Base-by-base conservation (phyloP, 2,888 invertebrate genomes). In the Morpho helenor region DNA sequence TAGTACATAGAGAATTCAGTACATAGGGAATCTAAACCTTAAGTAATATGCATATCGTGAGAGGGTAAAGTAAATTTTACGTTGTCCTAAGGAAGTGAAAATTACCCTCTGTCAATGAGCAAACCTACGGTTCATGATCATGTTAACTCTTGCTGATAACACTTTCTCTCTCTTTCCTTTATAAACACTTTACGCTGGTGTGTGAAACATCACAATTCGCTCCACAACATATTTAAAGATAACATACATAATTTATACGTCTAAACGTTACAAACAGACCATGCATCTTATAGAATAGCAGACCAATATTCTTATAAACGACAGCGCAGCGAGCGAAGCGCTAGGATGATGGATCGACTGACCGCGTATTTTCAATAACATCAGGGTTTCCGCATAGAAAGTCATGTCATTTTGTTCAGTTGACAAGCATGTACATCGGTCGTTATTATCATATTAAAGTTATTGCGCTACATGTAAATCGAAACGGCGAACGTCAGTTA, bases 381-480 rank as follows among this genome's bases (percentile, higher is more conserved):
- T 61, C 52, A 53, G 62, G 60, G 63, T 69, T 70, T 76, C 76
- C 72, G 66, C 49, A 54, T 72, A 74, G 76, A 76, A 73, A 76
- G 71, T 64, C 54, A 62, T 60, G 61, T 67, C 70, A 67, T 71
- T 68, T 68, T 61, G 66, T 57, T 57, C 57, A 56, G 59, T 59
- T 59, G 63, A 59, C 59, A 59, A 61, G 59, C 56, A 49, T 63
- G 61, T 60, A 61, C 64, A 68, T 65, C 61, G 60, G 56, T 61
- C 62, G 57, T 64, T 65, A 65, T 66, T 61, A 63, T 63, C 56
- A 61, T 57, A 60, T 66, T 61, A 62, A 55, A 63, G 16, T 57
- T n/a, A 58, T 41, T 59, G 52, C 50, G 63, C 64, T 66, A 61
- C 62, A 56, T 64, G 63, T 66, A 54, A 58, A 55, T 58, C 56